A percentile compares a stretch with the other conserved stretches of the same genome.
Evolutionary conservation across 1,140 invertebrate species (phyloP).

Genomic region (Drosophila tristis): DNA sequence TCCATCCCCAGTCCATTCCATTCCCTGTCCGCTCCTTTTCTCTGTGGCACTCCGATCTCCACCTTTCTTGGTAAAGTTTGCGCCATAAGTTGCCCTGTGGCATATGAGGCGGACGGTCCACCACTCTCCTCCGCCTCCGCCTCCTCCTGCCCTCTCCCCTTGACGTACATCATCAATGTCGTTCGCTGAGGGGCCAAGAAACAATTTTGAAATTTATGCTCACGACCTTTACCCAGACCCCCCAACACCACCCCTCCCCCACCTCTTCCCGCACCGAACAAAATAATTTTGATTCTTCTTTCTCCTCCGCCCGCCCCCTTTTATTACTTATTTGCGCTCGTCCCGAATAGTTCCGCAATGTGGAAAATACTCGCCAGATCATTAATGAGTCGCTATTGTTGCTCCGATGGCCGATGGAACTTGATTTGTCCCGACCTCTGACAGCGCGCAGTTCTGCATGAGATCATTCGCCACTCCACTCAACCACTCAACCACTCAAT

Average conservation of each 20-base stretch:
- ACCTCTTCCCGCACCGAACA: not conserved
- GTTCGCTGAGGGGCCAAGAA: constrained; percentile 59
- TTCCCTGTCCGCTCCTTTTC: constrained; percentile 12
- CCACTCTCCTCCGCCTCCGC: not conserved
- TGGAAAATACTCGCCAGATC: constrained; percentile 39
- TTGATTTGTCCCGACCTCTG: constrained; percentile 58
- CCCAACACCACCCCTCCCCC: constrained; percentile 4
- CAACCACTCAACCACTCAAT: constrained; percentile 21
- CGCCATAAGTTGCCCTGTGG: constrained; percentile 74
- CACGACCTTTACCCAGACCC: constrained; percentile 69
- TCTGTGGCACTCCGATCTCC: constrained; percentile 46
- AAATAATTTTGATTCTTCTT: constrained; percentile 49
- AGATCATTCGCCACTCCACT: constrained; percentile 32
- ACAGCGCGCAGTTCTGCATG: constrained; percentile 34
- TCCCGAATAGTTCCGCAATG: constrained; percentile 25
- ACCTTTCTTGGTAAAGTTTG: constrained; percentile 40
- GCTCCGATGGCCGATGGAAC: constrained; percentile 26
- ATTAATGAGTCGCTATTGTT: constrained; percentile 67
- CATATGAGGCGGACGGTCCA: constrained; percentile 68
- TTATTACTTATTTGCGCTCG: constrained; percentile 52
- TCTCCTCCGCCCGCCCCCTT: not conserved
- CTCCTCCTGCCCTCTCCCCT: constrained; percentile 10
- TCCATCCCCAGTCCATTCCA: not conserved
- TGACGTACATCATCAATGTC: constrained; percentile 70
- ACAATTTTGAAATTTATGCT: constrained; percentile 81